phyloP scores from a whole-genome alignment of 2,888 invertebrate species.

The Stenoptilia bipunctidactyla region DNA sequence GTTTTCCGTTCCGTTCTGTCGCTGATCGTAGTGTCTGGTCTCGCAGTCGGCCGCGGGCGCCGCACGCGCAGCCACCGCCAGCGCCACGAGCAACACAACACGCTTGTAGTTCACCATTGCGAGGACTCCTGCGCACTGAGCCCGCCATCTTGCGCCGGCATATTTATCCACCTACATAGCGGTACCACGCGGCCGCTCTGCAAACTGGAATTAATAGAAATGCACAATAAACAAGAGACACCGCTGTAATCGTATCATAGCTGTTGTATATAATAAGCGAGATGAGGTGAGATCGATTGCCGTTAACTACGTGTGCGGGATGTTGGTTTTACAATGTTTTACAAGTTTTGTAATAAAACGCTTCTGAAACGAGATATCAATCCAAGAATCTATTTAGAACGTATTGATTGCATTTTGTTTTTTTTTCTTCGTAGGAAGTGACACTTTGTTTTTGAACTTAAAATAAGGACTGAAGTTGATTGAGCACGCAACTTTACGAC shows the following conservation, averaged over 20 bases:
- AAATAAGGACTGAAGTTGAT: too few relatives aligned
- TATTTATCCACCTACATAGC: conserved; percentile 67
- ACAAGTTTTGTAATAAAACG: too few relatives aligned
- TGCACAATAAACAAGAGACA: not conserved
- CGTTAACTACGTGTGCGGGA: too few relatives aligned
- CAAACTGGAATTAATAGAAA: conserved; percentile 42
- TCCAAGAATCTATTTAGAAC: too few relatives aligned
- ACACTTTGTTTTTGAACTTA: too few relatives aligned
- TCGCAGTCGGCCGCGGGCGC: conserved; percentile 30
- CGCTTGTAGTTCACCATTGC: conserved; percentile 67
- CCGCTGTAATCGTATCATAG: not conserved
- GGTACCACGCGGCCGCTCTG: conserved; percentile 45
- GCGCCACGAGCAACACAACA: conserved; percentile 44
- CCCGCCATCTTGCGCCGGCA: conserved; percentile 53
- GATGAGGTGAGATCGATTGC: not conserved
- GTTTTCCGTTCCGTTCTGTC: conserved; percentile 85
- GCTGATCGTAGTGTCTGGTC: conserved; percentile 74
- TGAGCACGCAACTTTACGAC: too few relatives aligned
- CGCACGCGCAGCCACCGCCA: conserved; percentile 23
- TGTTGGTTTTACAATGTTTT: too few relatives aligned
- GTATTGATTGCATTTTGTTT: too few relatives aligned
- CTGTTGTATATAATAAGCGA: not conserved
- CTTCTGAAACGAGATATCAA: too few relatives aligned
- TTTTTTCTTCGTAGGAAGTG: too few relatives aligned
- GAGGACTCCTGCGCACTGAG: conserved; percentile 42